These are phyloP conservation scores for Pterocles gutturalis DNA, from an alignment of 2,113 vertebrate genomes.

Conservation along the genomic window DNA sequence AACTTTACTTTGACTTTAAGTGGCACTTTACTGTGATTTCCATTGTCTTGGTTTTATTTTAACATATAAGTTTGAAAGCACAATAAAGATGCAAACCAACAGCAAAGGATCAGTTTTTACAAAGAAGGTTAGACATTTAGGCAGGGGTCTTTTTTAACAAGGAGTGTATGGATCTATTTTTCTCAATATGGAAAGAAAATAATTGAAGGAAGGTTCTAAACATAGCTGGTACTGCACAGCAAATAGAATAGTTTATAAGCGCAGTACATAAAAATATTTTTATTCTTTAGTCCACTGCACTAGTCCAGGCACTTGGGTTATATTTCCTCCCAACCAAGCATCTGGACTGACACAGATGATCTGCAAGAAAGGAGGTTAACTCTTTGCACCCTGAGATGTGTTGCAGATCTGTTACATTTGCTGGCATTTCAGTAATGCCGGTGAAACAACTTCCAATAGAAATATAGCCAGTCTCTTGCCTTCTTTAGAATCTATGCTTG, in stretches of 20 bases:
- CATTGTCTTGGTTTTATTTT: constrained; percentile 49
- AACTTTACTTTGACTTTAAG: constrained; percentile 53
- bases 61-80: neutral
- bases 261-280: constrained; percentile 51
- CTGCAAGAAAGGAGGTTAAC: constrained; percentile 56
- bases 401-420: constrained; percentile 27
- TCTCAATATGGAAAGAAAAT: constrained; percentile 19
- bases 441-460: neutral
- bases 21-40: constrained; percentile 46
- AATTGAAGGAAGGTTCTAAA: constrained; percentile 33
- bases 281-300: constrained; percentile 19
- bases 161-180: constrained; percentile 40
- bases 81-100: constrained; percentile 37
- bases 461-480: neutral
- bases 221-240: neutral
- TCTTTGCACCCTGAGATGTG: constrained; percentile 20
- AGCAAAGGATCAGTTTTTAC: constrained; percentile 46
- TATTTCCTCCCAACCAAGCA: constrained; percentile 51
- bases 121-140: constrained; percentile 20
- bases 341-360: constrained; percentile 60
- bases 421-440: neutral
- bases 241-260: constrained; percentile 61
- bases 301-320: constrained; percentile 48
- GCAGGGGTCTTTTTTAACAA: constrained; percentile 35
- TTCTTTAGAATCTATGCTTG: neutral